Percentiles rank a stretch among this genome's conserved stretches.
Evolutionary conservation across 2,797 vertebrate species (phyloP).

Genomic region (Falco novaeseelandiae): DNA sequence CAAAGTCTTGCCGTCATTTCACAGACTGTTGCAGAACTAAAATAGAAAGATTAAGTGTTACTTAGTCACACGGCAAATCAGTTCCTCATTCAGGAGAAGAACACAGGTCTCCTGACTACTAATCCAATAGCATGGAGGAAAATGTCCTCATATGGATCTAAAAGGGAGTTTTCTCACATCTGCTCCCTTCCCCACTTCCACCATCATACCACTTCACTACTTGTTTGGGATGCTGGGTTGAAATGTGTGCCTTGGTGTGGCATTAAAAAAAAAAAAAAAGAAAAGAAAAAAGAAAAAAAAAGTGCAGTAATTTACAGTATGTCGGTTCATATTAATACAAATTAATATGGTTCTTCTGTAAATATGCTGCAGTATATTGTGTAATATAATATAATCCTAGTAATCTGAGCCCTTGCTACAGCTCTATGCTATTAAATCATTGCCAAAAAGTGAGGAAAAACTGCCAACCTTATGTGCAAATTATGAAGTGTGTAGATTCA

Average conservation of each 20-base stretch:
- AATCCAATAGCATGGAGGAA: not conserved
- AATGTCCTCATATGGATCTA: not conserved
- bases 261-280: not conserved
- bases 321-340: not conserved
- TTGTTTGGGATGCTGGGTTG: not conserved
- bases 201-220: not conserved
- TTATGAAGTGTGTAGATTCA: constrained; percentile 66
- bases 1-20: not conserved
- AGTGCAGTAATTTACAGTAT: not conserved
- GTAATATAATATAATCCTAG: constrained; percentile 66
- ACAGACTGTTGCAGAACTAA: not conserved
- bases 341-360: not conserved
- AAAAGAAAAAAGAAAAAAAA: no score
- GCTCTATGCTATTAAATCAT: constrained; percentile 64
- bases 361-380: constrained; percentile 47
- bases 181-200: not conserved
- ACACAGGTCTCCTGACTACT: not conserved
- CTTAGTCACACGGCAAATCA: not conserved
- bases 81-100: not conserved
- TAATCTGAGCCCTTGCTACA: constrained; percentile 53
- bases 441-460: constrained; percentile 51
- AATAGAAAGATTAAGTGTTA: not conserved
- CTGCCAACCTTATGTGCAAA: constrained; percentile 47
- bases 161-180: not conserved
- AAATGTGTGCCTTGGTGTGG: not conserved